Evolutionary conservation across 2,888 invertebrate genomes (phyloP).

Genomic region (Cataglyphis rosenhaueri): DNA sequence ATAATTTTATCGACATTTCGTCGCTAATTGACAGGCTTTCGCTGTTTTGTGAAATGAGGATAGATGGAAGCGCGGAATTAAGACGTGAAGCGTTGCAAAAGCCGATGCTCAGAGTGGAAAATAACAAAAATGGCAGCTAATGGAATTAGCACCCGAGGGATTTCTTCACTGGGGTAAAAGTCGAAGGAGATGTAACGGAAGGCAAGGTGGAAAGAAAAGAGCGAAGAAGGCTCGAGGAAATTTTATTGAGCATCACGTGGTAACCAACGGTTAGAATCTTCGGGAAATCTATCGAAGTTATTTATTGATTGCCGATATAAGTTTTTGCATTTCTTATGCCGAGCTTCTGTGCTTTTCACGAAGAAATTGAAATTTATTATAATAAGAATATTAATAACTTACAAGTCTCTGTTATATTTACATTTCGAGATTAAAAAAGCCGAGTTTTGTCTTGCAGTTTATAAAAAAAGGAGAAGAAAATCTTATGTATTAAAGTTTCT

Average conservation of each 20-base stretch:
- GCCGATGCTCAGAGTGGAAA: constrained; percentile 40
- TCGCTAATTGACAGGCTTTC: constrained; percentile 11
- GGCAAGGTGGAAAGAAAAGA: neutral
- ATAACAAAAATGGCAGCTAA: constrained; percentile 64
- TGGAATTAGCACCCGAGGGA: constrained; percentile 68
- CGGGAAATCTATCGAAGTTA: neutral
- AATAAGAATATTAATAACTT: constrained; percentile 8
- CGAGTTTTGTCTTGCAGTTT: neutral
- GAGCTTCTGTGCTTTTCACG: neutral
- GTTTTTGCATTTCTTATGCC: neutral
- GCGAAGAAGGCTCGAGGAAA: constrained; percentile 28
- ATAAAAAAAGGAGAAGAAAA: neutral
- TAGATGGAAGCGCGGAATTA: constrained; percentile 15
- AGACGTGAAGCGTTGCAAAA: constrained; percentile 38
- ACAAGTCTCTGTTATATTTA: neutral
- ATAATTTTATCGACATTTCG: constrained; percentile 25
- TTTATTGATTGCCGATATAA: constrained; percentile 10
- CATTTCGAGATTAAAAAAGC: neutral
- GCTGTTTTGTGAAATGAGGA: neutral
- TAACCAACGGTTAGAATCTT: neutral
- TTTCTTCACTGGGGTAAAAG: constrained; percentile 47
- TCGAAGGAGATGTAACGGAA: constrained; percentile 5
- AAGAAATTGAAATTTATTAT: neutral
- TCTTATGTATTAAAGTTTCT: neutral
- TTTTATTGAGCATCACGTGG: constrained; percentile 37